These are phyloP conservation scores for Hestina assimilis DNA, from an alignment of 1,140 invertebrate species.

Conservation along the genomic window DNA sequence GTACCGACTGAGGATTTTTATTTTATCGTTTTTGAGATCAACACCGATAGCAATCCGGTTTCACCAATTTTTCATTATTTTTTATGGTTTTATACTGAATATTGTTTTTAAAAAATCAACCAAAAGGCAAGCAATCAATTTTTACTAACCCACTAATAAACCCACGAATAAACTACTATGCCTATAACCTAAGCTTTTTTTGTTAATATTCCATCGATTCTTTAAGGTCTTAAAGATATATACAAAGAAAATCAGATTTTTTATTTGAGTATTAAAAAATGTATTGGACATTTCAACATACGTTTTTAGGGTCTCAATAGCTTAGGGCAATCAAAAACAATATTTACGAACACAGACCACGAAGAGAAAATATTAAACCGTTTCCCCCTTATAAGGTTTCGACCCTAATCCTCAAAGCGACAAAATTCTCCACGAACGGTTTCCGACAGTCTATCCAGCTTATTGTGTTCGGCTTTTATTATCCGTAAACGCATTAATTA, in stretches of 20 bases:
- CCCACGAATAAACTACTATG: not conserved
- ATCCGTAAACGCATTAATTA: constrained; percentile 9
- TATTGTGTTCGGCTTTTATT: not conserved
- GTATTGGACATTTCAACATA: no score
- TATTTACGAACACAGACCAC: not conserved
- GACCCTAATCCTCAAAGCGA: not conserved
- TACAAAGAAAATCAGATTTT: no score
- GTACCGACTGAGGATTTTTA: not conserved
- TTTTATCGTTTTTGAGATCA: constrained; percentile 3
- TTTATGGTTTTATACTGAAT: no score
- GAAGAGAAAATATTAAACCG: not conserved
- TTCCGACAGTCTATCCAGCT: not conserved
- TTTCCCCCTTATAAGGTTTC: not conserved
- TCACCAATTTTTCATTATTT: not conserved
- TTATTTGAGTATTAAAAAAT: no score
- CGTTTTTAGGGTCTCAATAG: no score
- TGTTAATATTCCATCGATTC: no score
- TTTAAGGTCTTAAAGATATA: no score
- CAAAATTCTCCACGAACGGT: not conserved
- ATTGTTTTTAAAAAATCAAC: not conserved
- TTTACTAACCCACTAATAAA: not conserved
- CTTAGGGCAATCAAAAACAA: not conserved
- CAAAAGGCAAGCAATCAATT: not conserved
- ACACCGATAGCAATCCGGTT: not conserved
- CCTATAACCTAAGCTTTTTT: no score